Evolutionary conservation across 2,113 vertebrate genomes (phyloP).

Genomic region (Sander vitreus): DNA sequence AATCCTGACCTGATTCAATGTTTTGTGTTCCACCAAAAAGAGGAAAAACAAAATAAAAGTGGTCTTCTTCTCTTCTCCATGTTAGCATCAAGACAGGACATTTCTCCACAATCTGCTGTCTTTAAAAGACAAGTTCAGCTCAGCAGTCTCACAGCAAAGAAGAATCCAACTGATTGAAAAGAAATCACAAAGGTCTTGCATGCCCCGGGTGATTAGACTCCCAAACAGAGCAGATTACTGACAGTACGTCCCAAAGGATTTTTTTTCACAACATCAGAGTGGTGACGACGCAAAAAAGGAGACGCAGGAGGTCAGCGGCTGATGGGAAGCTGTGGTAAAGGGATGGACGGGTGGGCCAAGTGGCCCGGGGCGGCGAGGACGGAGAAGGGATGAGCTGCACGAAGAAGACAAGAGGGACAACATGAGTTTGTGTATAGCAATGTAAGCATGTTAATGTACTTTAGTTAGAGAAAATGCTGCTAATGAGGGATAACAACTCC

Average conservation of each 20-base stretch:
- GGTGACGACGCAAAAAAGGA: neutral
- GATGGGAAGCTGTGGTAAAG: constrained; percentile 87
- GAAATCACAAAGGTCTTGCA: constrained; percentile 10
- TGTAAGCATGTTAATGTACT: neutral
- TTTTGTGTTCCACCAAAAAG: constrained; percentile 46
- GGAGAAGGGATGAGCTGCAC: constrained; percentile 94
- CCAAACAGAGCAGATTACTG: constrained; percentile 27
- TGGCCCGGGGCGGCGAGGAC: constrained; percentile 87
- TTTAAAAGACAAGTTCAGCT: constrained; percentile 34
- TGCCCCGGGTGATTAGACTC: constrained; percentile 29
- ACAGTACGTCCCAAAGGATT: constrained; percentile 26
- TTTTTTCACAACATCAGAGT: constrained; percentile 19
- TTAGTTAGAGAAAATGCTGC: neutral
- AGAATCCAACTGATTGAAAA: constrained; percentile 43
- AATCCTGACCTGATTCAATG: constrained; percentile 55
- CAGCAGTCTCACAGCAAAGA: constrained; percentile 50
- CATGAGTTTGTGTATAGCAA: neutral
- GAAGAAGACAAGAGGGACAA: neutral
- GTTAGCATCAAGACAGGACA: neutral
- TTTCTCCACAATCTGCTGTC: constrained; percentile 41
- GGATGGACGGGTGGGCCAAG: constrained; percentile 85
- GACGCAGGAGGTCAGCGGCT: constrained; percentile 81
- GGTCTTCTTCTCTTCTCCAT: constrained; percentile 38
- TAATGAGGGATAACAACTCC: neutral
- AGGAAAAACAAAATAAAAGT: constrained; percentile 45